These are phyloP conservation scores for Stenichneumon culpator DNA, from an alignment of 2,888 invertebrate genomes.

Conservation along the genomic window DNA sequence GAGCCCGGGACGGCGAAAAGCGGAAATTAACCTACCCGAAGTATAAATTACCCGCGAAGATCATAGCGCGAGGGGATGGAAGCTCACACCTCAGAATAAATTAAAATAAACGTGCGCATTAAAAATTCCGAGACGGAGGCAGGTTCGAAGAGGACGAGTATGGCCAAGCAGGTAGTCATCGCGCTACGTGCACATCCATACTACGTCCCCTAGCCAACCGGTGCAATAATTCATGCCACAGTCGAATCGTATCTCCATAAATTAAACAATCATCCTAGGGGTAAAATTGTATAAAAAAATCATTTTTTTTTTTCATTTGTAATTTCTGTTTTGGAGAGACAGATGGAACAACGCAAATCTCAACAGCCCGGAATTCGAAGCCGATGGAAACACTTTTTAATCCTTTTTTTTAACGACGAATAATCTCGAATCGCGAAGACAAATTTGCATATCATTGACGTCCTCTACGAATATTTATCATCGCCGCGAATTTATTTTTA, in stretches of 20 bases:
- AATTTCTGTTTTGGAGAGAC: neutral
- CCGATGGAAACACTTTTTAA: neutral
- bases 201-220: neutral
- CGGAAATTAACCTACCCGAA: conserved; percentile 7
- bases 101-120: conserved; percentile 33
- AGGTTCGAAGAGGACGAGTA: conserved; percentile 14
- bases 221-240: conserved; percentile 25
- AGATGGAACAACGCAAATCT: neutral
- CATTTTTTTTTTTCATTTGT: neutral
- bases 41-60: conserved; percentile 8
- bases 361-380: neutral
- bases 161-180: conserved; percentile 33
- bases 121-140: conserved; percentile 7
- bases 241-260: conserved; percentile 44
- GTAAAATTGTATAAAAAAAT: conserved; percentile 5
- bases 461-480: conserved; percentile 4
- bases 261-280: neutral
- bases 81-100: conserved; percentile 38
- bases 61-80: conserved; percentile 11
- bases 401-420: neutral
- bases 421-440: neutral
- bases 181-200: neutral
- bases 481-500: neutral
- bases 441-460: conserved; percentile 1
- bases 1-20: conserved; percentile 14